Evolutionary conservation across 2,113 vertebrate genomes (phyloP).

Genomic region (Fulica atra): DNA sequence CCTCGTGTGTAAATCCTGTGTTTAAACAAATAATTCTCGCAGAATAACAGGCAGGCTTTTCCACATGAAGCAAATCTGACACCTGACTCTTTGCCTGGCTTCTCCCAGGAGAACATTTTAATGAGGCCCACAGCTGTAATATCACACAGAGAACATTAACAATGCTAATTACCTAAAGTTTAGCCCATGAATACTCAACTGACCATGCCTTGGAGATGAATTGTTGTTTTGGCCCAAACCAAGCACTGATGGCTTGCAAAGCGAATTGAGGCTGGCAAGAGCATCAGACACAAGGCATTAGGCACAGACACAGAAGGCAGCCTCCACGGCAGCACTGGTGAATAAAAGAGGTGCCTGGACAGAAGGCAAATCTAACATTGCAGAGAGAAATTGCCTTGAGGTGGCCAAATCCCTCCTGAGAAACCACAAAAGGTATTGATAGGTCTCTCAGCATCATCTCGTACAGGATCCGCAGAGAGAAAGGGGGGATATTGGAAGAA

Average conservation of each 20-base stretch:
- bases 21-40: slow-evolving; percentile 9
- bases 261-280: not conserved
- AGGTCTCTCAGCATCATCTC: slow-evolving; percentile 19
- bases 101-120: slow-evolving; percentile 73
- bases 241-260: slow-evolving; percentile 7
- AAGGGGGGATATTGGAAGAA: not conserved
- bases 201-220: slow-evolving; percentile 47
- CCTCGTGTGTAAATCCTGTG: slow-evolving; percentile 4
- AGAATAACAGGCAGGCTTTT: slow-evolving; percentile 37
- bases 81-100: slow-evolving; percentile 66
- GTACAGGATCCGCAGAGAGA: not conserved
- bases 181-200: slow-evolving; percentile 67
- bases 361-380: not conserved
- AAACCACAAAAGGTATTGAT: slow-evolving; percentile 16
- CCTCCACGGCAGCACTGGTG: not conserved
- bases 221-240: slow-evolving; percentile 39
- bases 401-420: slow-evolving; percentile 41
- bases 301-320: not conserved
- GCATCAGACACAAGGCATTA: not conserved
- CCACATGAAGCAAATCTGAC: slow-evolving; percentile 45
- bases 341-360: not conserved
- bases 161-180: slow-evolving; percentile 79
- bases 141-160: slow-evolving; percentile 74
- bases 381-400: slow-evolving; percentile 22
- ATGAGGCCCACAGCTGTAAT: slow-evolving; percentile 78